phyloP scores from a whole-genome alignment of 2,113 vertebrate species.

The Stigmatopora nigra region DNA sequence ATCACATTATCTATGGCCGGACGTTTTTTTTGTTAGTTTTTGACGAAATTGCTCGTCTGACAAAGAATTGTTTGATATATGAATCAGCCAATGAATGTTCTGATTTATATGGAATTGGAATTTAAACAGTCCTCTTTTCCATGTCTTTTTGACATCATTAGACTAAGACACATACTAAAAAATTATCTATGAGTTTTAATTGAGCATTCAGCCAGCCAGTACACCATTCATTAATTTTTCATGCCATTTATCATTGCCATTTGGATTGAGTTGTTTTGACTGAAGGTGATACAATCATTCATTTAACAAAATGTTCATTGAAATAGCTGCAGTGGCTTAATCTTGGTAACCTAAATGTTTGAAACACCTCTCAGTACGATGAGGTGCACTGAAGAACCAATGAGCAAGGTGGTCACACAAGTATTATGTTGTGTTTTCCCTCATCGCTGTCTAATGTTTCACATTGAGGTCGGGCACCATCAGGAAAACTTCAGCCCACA shows the following conservation, averaged over 20 bases:
- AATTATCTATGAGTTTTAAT: no score
- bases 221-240: no score
- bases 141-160: no score
- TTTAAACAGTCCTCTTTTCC: no score
- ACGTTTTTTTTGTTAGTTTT: not conserved
- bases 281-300: not conserved
- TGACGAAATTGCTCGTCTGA: not conserved
- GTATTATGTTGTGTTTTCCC: constrained; percentile 80
- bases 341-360: not conserved
- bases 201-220: no score
- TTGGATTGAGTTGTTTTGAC: not conserved
- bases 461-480: constrained; percentile 72
- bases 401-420: constrained; percentile 79
- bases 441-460: constrained; percentile 77
- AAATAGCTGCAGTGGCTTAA: not conserved
- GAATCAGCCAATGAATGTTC: not conserved
- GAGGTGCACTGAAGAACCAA: constrained; percentile 65
- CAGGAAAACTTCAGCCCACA: constrained; percentile 69
- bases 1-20: not conserved
- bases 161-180: no score
- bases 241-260: no score
- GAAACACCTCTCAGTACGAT: not conserved
- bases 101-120: no score
- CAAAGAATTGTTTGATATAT: not conserved
- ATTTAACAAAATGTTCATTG: not conserved